A percentile compares a stretch with the other conserved stretches of the same genome.
These are phyloP conservation scores for Plebejus argus DNA, from an alignment of 2,888 invertebrate genomes.

Conservation along the genomic window DNA sequence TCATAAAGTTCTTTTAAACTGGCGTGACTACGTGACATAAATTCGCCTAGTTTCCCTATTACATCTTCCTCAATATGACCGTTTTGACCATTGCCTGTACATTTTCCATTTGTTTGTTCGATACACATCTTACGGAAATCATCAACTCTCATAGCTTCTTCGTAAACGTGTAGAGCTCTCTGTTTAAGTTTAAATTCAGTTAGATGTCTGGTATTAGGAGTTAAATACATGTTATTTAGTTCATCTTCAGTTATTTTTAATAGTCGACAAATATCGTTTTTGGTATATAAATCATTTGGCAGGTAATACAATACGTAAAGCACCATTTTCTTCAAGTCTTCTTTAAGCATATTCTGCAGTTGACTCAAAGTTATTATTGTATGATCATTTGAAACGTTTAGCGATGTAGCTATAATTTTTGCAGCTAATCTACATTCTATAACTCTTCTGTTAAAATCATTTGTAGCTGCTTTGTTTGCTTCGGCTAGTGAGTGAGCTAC, in stretches of 20 bases:
- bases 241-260: constrained; percentile 82
- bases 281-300: constrained; percentile 84
- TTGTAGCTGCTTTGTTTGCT: constrained; percentile 96
- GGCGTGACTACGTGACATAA: constrained; percentile 94
- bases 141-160: constrained; percentile 93
- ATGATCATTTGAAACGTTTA: constrained; percentile 81
- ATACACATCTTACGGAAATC: constrained; percentile 85
- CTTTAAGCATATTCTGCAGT: constrained; percentile 84
- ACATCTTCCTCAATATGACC: constrained; percentile 56
- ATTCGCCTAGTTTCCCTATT: constrained; percentile 83
- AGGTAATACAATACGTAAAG: constrained; percentile 83
- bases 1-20: constrained; percentile 93
- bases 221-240: constrained; percentile 74
- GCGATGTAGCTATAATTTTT: constrained; percentile 80
- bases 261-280: constrained; percentile 83
- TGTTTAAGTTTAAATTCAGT: constrained; percentile 89
- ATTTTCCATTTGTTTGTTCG: constrained; percentile 55
- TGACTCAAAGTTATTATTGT: constrained; percentile 85
- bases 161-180: constrained; percentile 93
- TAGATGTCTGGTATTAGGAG: constrained; percentile 82
- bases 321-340: constrained; percentile 85
- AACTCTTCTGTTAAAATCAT: constrained; percentile 95
- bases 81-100: constrained; percentile 47
- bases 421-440: constrained; percentile 96
- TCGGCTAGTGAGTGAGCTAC: constrained; percentile 94